These are phyloP conservation scores for Meloe dianella DNA, from an alignment of 2,888 invertebrate genomes.

Conservation along the genomic window DNA sequence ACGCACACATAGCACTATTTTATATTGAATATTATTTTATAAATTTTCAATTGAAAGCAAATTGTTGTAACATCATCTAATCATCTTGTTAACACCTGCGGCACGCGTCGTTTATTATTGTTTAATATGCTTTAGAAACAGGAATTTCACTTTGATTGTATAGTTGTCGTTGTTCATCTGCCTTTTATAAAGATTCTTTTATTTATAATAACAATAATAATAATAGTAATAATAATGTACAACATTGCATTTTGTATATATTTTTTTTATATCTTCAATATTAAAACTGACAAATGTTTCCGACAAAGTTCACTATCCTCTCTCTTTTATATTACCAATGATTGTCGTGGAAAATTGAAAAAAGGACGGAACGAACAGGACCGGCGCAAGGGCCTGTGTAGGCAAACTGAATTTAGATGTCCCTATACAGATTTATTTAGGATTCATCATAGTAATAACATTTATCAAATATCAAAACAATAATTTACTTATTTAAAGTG, in stretches of 20 bases:
- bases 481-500: too few species aligned
- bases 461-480: too few species aligned
- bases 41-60: neutral
- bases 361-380: too few species aligned
- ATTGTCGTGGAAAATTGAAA: neutral
- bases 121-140: neutral
- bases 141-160: conserved; percentile 7
- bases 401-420: too few species aligned
- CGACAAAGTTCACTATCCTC: conserved; percentile 6
- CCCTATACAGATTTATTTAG: too few species aligned
- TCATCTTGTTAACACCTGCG: conserved; percentile 17
- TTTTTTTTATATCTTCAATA: neutral
- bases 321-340: neutral
- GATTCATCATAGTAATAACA: too few species aligned
- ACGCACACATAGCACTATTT: neutral
- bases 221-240: neutral
- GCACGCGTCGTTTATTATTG: conserved; percentile 15
- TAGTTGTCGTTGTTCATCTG: neutral
- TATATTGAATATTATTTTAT: neutral
- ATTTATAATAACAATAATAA: neutral
- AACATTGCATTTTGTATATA: conserved; percentile 7
- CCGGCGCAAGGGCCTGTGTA: too few species aligned
- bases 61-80: conserved; percentile 8
- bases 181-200: neutral
- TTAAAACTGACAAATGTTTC: conserved; percentile 5